Evolutionary conservation across 2,113 vertebrate genomes (phyloP).

Genomic region (Elachura formosa): DNA sequence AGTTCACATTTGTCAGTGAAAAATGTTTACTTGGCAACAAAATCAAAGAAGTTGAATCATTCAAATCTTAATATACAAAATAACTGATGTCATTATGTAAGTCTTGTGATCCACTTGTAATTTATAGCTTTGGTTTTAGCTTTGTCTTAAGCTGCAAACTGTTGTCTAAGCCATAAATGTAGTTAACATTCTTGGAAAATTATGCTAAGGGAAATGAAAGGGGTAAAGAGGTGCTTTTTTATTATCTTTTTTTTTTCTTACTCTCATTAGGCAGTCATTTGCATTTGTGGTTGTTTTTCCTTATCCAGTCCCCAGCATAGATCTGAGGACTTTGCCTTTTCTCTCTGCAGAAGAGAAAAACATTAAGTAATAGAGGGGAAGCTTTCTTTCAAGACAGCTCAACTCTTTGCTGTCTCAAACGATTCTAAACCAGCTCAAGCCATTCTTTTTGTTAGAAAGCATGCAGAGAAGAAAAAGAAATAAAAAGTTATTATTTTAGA

Average conservation of each 20-base stretch:
- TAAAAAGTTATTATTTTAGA: not conserved
- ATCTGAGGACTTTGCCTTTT: not conserved
- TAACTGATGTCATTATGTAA: not conserved
- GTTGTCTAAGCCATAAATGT: not conserved
- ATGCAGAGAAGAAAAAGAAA: not conserved
- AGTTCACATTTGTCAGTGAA: not conserved
- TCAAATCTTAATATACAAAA: not conserved
- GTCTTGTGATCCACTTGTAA: not conserved
- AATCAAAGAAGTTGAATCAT: not conserved
- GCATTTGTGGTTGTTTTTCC: not conserved
- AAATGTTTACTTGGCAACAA: not conserved
- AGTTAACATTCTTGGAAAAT: not conserved
- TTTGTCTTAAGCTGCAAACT: not conserved
- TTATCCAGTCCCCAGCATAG: not conserved
- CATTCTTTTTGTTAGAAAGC: not conserved
- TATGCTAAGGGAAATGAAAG: not conserved
- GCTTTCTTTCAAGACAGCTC: not conserved
- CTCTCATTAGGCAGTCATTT: not conserved
- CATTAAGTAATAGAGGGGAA: not conserved
- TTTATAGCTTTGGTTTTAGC: not conserved
- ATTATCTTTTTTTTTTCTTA: not conserved
- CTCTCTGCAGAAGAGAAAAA: not conserved
- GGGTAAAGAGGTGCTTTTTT: not conserved
- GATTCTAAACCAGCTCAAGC: not conserved
- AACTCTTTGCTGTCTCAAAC: conserved; percentile 5